A percentile compares a stretch with the other conserved stretches of the same genome.
Evolutionary conservation across 2,888 invertebrate genomes (phyloP).

Genomic region (Limnephilus lunatus): DNA sequence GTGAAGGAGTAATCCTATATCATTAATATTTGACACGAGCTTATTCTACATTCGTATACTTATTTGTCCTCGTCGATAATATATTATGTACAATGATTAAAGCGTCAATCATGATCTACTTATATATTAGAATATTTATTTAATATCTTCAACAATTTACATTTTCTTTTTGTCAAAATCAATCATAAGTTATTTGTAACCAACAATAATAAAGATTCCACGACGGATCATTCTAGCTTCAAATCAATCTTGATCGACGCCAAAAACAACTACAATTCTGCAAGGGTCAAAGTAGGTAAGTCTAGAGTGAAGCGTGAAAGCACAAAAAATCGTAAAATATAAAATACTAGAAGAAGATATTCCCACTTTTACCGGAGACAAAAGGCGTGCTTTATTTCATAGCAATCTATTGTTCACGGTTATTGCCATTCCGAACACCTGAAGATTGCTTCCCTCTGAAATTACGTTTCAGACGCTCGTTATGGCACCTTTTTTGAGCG

Average conservation of each 20-base stretch:
- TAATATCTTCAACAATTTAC: too few species aligned
- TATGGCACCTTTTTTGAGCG: background rate
- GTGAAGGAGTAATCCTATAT: background rate
- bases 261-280: background rate
- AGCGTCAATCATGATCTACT: background rate
- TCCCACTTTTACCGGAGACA: background rate
- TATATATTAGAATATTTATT: background rate
- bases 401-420: background rate
- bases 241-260: background rate
- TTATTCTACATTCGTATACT: background rate
- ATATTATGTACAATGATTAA: background rate
- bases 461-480: background rate
- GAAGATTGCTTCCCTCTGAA: background rate
- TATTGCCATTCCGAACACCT: background rate
- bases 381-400: background rate
- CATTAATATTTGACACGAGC: background rate
- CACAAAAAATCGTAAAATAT: background rate
- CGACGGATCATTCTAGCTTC: background rate
- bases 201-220: background rate
- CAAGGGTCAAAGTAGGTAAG: slow-evolving; percentile 2
- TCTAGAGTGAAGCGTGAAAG: background rate
- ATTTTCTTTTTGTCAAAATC: background rate
- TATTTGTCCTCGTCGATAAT: background rate
- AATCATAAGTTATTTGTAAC: background rate
- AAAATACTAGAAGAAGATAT: background rate